Base-by-base conservation (phyloP, 2,888 invertebrate genomes). In the Harpalus rubripes region DNA sequence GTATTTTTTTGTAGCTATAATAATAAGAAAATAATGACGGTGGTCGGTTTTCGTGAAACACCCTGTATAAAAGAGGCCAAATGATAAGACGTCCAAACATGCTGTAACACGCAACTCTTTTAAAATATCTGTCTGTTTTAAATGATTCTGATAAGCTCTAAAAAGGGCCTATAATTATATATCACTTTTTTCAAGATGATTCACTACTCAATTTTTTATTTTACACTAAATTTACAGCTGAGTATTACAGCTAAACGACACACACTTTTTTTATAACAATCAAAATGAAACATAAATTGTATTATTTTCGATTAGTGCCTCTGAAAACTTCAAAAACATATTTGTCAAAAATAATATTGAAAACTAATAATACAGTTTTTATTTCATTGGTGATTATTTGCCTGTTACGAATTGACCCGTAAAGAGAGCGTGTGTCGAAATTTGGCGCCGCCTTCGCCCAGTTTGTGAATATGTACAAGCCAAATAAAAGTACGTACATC, bases 401-500 rank as follows among this genome's bases (percentile, higher is more conserved):
- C n/a, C n/a, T 32, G 32, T 32, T 32, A 5, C 5, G 5, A 32
- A 32, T 32, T 22, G 22, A 32, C 6, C 32, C 6, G 5, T 5
- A 32, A 32, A 32, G 3, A 32, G 2, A 4, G 32, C 5, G 32
- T 32, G 32, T 32, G 32, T 6, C 32, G 32, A 4, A 32, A 32
- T 32, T 32, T 32, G 32, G 32, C 32, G 32, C 5, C 41, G 59
- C 76, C 26, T 1, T 22, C 22, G 22, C 84, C 84, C 59, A 59
- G 74, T 78, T 84, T 84, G 16, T 61, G 83, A 83, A 61, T 84
- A 84, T 84, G 83, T 84, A 84, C 83, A 84, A 76, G 76, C 83
- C 44, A 81, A 81, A 81, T 68, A 81, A 65, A 65, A 7, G 16
- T 65, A 59, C 58, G 32, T 74, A 58, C 39, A 72, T 26, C 65